Evolutionary conservation across 2,797 vertebrate genomes (phyloP).

Genomic region (Pseudochirops cupreus): DNA sequence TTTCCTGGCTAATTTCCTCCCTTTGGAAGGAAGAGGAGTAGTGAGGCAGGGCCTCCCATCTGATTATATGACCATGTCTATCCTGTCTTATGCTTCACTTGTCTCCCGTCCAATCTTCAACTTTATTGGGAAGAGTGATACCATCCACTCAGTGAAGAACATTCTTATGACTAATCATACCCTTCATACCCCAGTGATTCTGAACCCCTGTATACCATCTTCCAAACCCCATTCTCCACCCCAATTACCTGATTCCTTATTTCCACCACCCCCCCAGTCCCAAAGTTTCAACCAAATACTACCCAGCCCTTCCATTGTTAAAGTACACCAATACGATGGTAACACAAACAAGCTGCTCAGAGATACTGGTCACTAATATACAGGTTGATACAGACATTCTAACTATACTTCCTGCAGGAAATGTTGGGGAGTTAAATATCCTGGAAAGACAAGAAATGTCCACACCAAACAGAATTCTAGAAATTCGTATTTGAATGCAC

Average conservation of each 20-base stretch:
- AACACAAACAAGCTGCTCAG: slow-evolving; percentile 89
- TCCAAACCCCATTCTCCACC: background rate
- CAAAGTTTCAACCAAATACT: background rate
- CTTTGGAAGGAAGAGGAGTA: too few species aligned
- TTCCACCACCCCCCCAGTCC: background rate
- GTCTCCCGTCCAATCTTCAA: background rate
- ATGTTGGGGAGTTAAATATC: slow-evolving; percentile 72
- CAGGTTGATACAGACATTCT: slow-evolving; percentile 82
- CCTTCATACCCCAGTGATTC: background rate
- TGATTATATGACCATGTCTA: background rate
- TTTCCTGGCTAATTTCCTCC: background rate
- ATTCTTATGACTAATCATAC: background rate
- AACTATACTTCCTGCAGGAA: slow-evolving; percentile 70
- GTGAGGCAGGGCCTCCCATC: too few species aligned
- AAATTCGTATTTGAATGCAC: slow-evolving; percentile 74
- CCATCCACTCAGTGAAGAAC: background rate
- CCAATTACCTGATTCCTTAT: background rate
- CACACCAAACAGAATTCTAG: slow-evolving; percentile 72
- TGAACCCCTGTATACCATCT: background rate
- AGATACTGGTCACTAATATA: slow-evolving; percentile 85
- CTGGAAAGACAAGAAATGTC: slow-evolving; percentile 71
- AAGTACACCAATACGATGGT: slow-evolving; percentile 93
- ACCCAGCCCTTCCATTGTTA: slow-evolving; percentile 81
- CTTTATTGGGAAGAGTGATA: background rate
- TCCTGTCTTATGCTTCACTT: background rate